A percentile compares a stretch with the other conserved stretches of the same genome.
These are phyloP conservation scores for Cataglyphis cursor DNA, from an alignment of 2,888 invertebrate genomes.

Conservation along the genomic window DNA sequence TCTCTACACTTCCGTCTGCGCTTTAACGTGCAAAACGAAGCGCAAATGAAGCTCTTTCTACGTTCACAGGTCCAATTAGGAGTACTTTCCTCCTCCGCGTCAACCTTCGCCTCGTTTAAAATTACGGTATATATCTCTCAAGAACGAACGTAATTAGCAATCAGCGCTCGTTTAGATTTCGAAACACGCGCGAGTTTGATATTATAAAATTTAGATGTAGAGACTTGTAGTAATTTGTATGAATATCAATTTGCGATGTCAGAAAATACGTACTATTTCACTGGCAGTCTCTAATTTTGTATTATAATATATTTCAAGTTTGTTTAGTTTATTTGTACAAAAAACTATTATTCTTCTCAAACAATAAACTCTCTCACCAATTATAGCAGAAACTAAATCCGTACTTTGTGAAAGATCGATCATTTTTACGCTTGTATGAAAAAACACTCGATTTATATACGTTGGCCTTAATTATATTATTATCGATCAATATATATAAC, in stretches of 20 bases:
- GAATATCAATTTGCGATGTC: background rate
- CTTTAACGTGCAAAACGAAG: constrained; percentile 60
- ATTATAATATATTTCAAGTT: background rate
- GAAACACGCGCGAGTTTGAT: constrained; percentile 54
- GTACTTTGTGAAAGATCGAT: background rate
- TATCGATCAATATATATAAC: background rate
- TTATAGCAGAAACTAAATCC: background rate
- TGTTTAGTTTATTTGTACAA: background rate
- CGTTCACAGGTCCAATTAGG: constrained; percentile 71
- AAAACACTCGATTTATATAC: background rate
- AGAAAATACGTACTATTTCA: background rate
- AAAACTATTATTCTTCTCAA: background rate
- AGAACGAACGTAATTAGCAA: constrained; percentile 74
- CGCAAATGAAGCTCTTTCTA: constrained; percentile 73
- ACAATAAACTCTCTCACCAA: background rate
- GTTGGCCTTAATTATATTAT: background rate
- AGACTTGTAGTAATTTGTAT: background rate
- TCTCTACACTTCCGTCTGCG: constrained; percentile 11
- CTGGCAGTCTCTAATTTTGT: background rate
- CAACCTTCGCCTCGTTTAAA: constrained; percentile 36
- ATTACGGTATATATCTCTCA: constrained; percentile 53
- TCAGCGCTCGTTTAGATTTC: constrained; percentile 72
- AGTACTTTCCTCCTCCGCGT: constrained; percentile 28
- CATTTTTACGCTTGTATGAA: background rate
- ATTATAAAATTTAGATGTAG: background rate